A percentile compares a stretch with the other conserved stretches of the same genome.
These are phyloP conservation scores for Cebuella pygmaea DNA, from an alignment of 2,797 vertebrate genomes.

Conservation along the genomic window DNA sequence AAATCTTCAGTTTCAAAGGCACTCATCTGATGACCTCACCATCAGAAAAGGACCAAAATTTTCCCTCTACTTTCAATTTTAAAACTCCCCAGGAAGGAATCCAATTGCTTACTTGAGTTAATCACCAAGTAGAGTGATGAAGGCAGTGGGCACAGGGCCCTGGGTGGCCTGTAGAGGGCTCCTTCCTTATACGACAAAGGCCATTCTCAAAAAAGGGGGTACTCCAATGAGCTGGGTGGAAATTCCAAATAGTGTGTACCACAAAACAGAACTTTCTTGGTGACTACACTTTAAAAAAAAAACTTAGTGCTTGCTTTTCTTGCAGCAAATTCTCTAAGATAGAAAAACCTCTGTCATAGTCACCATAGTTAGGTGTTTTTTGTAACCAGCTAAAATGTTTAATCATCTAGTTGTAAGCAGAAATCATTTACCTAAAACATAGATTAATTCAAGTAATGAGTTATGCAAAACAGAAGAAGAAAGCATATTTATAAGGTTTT, in stretches of 20 bases:
- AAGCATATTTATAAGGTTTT: conserved; percentile 79
- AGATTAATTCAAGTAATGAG: conserved; percentile 85
- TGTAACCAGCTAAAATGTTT: conserved; percentile 75
- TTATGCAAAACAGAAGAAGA: conserved; percentile 81
- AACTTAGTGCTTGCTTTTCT: conserved; percentile 55
- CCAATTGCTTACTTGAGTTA: conserved; percentile 9
- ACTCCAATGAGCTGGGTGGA: background rate
- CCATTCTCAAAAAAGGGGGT: background rate
- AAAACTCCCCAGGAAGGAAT: background rate
- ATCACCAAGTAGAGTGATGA: background rate
- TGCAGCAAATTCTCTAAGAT: conserved; percentile 73
- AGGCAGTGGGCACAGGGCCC: background rate
- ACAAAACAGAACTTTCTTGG: conserved; percentile 62
- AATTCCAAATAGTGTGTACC: background rate
- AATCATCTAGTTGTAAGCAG: conserved; percentile 83
- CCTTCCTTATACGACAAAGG: background rate
- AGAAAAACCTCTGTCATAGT: conserved; percentile 69
- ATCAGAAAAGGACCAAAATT: background rate
- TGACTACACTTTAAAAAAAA: conserved; percentile 58
- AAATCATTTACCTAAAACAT: conserved; percentile 79
- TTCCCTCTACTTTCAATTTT: background rate
- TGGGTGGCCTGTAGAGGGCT: background rate
- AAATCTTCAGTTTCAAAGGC: background rate
- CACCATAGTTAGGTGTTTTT: conserved; percentile 52
- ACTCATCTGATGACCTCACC: background rate